Percentiles rank a stretch among this genome's conserved stretches.
Evolutionary conservation across 2,888 invertebrate genomes (phyloP).

Genomic region (Urechis unicinctus): DNA sequence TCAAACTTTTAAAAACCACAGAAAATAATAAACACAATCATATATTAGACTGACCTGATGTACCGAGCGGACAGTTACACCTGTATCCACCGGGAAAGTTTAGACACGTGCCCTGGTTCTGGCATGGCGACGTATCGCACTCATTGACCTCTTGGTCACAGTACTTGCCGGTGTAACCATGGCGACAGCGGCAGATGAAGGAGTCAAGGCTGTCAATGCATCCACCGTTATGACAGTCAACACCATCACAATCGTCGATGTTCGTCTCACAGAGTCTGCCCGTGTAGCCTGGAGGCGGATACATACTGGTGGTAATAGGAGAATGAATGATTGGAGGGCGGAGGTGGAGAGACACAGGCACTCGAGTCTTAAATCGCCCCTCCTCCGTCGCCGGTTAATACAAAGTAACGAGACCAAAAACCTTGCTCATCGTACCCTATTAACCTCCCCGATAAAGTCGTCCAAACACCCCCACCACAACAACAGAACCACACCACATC

Average conservation of each 20-base stretch:
- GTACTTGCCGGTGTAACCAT: constrained; percentile 32
- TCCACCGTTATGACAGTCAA: constrained; percentile 51
- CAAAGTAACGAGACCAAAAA: no score
- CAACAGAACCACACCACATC: no score
- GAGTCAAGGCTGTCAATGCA: constrained; percentile 31
- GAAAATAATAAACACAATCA: constrained; percentile 6
- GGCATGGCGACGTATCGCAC: constrained; percentile 32
- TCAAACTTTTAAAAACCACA: no score
- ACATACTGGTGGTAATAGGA: no score
- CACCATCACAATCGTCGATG: constrained; percentile 73
- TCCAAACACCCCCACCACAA: no score
- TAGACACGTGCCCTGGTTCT: constrained; percentile 29
- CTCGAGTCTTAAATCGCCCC: no score
- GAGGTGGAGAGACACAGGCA: no score
- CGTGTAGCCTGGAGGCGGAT: constrained; percentile 32
- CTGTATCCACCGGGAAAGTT: constrained; percentile 7
- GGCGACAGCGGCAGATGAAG: constrained; percentile 32
- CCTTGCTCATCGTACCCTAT: no score
- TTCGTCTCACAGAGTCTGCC: constrained; percentile 80
- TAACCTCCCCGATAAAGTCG: no score
- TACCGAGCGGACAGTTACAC: constrained; percentile 21
- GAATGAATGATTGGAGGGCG: no score
- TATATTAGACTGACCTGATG: constrained; percentile 23
- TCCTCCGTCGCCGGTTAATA: no score
- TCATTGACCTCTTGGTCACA: constrained; percentile 21